phyloP scores from a whole-genome alignment of 37 sponge, comb jelly and placozoan species.

The Spongia lamella region DNA sequence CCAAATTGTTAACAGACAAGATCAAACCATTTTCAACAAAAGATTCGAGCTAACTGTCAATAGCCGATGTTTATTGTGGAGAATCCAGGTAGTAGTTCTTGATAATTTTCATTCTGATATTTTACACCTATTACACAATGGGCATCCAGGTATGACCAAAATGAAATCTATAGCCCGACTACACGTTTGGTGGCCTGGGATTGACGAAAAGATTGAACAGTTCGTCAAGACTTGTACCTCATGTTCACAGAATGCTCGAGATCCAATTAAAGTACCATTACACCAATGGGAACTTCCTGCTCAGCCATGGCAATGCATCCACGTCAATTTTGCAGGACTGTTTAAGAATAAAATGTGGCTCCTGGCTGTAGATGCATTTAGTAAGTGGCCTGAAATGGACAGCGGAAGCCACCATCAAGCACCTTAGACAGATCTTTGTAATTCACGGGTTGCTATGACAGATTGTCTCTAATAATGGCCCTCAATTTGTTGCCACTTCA shows the following conservation, averaged over 20 bases:
- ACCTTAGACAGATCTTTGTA: too few relatives aligned
- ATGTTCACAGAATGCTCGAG: neutral
- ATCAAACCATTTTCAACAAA: neutral
- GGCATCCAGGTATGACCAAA: neutral
- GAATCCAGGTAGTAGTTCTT: neutral
- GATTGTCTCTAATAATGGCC: too few relatives aligned
- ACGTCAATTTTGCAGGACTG: constrained; percentile 8
- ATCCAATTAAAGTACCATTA: neutral
- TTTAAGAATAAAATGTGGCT: neutral
- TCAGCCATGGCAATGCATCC: constrained; percentile 14
- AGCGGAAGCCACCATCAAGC: too few relatives aligned
- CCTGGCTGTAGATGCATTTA: constrained; percentile 1
- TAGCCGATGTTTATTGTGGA: neutral
- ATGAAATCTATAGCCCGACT: neutral
- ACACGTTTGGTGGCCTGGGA: constrained; percentile 7
- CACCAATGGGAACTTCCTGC: neutral
- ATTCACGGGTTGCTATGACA: too few relatives aligned
- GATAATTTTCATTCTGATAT: neutral
- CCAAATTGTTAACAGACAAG: neutral
- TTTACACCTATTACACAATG: neutral
- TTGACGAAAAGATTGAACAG: neutral
- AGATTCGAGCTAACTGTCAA: neutral
- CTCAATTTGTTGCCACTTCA: too few relatives aligned
- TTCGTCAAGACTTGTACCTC: neutral
- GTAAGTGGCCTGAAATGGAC: neutral